These are phyloP conservation scores for Tachuris rubrigastra DNA, from an alignment of 2,113 vertebrate species.

Conservation along the genomic window DNA sequence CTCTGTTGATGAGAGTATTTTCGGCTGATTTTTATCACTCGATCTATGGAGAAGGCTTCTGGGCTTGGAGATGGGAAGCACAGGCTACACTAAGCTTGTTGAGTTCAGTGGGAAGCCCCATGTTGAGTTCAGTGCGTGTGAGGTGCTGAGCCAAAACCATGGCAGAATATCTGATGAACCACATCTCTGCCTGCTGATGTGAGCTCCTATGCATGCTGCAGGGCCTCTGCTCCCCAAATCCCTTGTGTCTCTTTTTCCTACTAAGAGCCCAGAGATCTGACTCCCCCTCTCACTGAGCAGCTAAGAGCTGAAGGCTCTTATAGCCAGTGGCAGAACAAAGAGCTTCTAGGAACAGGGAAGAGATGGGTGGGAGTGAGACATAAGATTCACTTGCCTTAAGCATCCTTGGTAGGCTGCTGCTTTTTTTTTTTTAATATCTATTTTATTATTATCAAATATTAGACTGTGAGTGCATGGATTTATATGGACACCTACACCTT, in stretches of 20 bases:
- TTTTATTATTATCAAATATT: too few relatives aligned
- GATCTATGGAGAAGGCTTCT: neutral
- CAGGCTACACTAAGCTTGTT: neutral
- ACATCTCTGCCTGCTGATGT: neutral
- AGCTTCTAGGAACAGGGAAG: neutral
- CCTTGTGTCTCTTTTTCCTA: neutral
- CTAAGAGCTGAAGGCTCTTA: neutral
- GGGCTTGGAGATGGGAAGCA: neutral
- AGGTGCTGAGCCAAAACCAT: neutral
- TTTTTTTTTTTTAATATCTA: too few relatives aligned
- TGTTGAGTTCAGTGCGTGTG: accelerated
- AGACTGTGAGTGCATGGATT: neutral
- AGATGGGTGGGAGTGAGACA: neutral
- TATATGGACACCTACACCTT: neutral
- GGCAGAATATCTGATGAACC: neutral
- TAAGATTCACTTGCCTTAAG: neutral
- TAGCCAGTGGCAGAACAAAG: neutral
- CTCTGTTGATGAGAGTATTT: neutral
- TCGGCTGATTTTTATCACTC: neutral
- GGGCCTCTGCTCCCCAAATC: neutral
- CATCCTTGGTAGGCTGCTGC: neutral
- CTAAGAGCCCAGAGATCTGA: neutral
- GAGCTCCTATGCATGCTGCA: neutral
- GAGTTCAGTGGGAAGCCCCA: neutral
- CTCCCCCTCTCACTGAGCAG: accelerated